These are phyloP conservation scores for Mechanitis messenoides DNA, from an alignment of 2,888 invertebrate genomes.

Conservation along the genomic window DNA sequence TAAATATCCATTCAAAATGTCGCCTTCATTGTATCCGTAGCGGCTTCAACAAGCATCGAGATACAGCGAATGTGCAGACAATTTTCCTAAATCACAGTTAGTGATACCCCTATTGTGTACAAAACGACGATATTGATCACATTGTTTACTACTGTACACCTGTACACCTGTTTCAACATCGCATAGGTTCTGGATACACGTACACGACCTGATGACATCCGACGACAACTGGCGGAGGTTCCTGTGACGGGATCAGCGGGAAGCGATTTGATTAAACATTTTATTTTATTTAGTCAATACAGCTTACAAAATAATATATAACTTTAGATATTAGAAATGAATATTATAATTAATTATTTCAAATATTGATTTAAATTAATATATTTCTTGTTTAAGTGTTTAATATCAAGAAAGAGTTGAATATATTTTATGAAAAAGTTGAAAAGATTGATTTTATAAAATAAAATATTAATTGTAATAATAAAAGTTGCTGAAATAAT, in stretches of 20 bases:
- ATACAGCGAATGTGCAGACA: constrained; percentile 2
- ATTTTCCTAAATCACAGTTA: constrained; percentile 5
- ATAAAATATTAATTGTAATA: no score
- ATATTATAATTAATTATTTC: no score
- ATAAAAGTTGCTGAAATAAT: no score
- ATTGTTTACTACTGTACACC: constrained; percentile 27
- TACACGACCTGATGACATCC: constrained; percentile 56
- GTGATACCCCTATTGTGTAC: constrained; percentile 26
- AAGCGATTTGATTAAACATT: background rate
- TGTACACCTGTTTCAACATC: constrained; percentile 29
- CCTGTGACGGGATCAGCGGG: constrained; percentile 29
- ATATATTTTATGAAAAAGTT: no score
- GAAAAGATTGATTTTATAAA: no score
- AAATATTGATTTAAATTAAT: no score
- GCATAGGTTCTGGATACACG: constrained; percentile 42
- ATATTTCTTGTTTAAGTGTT: no score
- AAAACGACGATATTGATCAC: constrained; percentile 28
- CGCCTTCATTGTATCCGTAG: background rate
- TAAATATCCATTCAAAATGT: no score
- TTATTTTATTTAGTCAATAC: background rate
- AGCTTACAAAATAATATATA: no score
- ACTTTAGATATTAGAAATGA: no score
- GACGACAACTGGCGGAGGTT: constrained; percentile 28
- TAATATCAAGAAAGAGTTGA: no score
- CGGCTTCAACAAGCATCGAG: background rate